These are phyloP conservation scores for Ophioderma brevispina DNA, from an alignment of 35 echinoderm and acorn worm genomes.

Conservation along the genomic window DNA sequence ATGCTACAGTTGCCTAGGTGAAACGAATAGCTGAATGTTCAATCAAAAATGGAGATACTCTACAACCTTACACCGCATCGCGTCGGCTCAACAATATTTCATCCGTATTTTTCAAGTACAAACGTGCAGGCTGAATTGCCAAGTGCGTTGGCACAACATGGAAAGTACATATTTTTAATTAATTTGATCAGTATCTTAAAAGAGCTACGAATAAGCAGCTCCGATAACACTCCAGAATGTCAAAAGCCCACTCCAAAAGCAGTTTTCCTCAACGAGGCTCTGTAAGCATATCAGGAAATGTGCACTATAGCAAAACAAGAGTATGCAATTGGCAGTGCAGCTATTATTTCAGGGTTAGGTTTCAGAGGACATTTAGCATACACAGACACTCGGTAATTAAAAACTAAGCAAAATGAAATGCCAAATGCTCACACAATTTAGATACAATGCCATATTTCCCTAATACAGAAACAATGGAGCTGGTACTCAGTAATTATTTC, in stretches of 20 bases:
- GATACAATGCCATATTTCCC: not conserved
- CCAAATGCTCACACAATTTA: not conserved
- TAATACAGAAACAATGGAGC: too few relatives aligned
- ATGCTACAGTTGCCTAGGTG: slow-evolving; percentile 7
- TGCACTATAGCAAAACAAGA: not conserved
- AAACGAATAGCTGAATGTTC: not conserved
- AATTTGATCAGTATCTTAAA: slow-evolving; percentile 1
- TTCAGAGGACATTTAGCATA: slow-evolving; percentile 9
- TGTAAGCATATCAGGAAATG: not conserved
- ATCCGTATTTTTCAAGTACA: not conserved
- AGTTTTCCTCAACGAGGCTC: not conserved
- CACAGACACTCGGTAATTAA: slow-evolving; percentile 5
- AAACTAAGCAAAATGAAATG: slow-evolving; percentile 9
- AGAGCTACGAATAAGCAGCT: not conserved
- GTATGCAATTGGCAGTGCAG: not conserved
- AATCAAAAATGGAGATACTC: not conserved
- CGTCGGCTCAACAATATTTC: not conserved
- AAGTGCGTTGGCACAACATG: not conserved
- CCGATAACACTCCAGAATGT: slow-evolving; percentile 3
- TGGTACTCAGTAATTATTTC: too few relatives aligned
- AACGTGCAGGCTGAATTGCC: not conserved
- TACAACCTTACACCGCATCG: not conserved
- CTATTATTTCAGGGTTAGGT: slow-evolving; percentile 4
- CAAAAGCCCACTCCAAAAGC: slow-evolving; percentile 8
- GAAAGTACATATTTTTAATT: slow-evolving; percentile 4